Evolutionary conservation across 2,113 vertebrate genomes (phyloP).

Genomic region (Mesocricetus auratus): DNA sequence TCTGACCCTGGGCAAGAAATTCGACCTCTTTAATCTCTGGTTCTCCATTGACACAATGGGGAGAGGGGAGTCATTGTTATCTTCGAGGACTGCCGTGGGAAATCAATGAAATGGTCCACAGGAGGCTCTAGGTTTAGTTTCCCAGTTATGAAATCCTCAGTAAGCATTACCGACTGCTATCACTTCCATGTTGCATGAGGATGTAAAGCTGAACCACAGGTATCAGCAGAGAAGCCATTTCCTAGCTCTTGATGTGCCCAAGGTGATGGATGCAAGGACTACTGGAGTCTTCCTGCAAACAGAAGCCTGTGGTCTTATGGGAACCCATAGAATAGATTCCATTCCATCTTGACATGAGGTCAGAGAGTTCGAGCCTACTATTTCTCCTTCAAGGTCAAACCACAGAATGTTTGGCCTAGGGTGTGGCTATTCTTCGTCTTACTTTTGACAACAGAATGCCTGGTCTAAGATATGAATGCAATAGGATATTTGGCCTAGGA

Average conservation of each 20-base stretch:
- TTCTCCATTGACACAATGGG: conserved; percentile 10
- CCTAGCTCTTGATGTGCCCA: not conserved
- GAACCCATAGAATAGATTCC: too few relatives aligned
- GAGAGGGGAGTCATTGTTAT: not conserved
- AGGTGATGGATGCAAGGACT: not conserved
- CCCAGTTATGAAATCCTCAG: not conserved
- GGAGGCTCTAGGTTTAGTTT: not conserved
- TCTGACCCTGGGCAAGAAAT: not conserved
- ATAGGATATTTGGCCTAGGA: too few relatives aligned
- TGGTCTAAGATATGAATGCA: too few relatives aligned
- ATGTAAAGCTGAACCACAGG: not conserved
- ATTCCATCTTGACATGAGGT: too few relatives aligned
- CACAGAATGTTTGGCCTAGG: too few relatives aligned
- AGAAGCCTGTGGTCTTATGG: not conserved
- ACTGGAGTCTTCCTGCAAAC: not conserved
- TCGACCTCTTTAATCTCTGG: not conserved
- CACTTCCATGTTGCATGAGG: not conserved
- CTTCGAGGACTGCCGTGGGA: not conserved
- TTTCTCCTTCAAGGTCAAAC: too few relatives aligned
- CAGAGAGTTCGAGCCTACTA: too few relatives aligned
- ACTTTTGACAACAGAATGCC: too few relatives aligned
- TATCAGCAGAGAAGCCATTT: not conserved
- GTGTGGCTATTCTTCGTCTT: too few relatives aligned
- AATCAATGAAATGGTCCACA: not conserved
- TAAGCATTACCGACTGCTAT: not conserved